Base-by-base conservation (phyloP, 1,140 invertebrate species). In the Sitobion miscanthi region DNA sequence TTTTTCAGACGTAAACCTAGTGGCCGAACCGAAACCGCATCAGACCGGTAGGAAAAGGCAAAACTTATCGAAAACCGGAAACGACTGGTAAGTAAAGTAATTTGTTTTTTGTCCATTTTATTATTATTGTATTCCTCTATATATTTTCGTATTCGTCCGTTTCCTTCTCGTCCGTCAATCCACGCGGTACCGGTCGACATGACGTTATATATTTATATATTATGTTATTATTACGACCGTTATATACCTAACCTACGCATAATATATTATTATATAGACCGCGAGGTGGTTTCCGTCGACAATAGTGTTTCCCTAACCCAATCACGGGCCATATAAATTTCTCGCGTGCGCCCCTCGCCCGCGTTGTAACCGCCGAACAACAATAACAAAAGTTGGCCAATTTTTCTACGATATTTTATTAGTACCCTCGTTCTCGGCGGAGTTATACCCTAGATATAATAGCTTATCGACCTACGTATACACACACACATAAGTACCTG, bases 1-100 rank as follows among this genome's bases (percentile, higher is more conserved):
- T 93, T 95, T 97, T 96, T 87, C 96, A 97, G 97, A 97, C 96
- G 97, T 97, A 52, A 98, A 98, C 95, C 97, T 98, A 97, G 97
- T 98, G 77, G 97, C 97, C 38, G 97, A 98, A 95, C 97, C 97
- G 52, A 98, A 98, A 95, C 97, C 97, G 87, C 97, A 98, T 95
- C 97, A 98, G 95, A 97, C 97, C 90, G 97, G 97, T 94, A 96
- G 97, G 94, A 98, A 98, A 95, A 95, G 97, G 94, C 97, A 97
- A 95, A 97, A 97, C 95, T 96, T 97, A 94, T 96, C 97, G 94
- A 97, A 97, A 96, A 97, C 97, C 82, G 97, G 97, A 95, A 97
- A 97, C 95, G 97, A 97, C 95, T 97, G 97, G 97, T 97, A 95
- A 97, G 96, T 96, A 94, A 94, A 82, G 54, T 77, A 93, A 89